These are phyloP conservation scores for Aptenodytes patagonicus DNA, from an alignment of 2,113 vertebrate species.

Conservation along the genomic window DNA sequence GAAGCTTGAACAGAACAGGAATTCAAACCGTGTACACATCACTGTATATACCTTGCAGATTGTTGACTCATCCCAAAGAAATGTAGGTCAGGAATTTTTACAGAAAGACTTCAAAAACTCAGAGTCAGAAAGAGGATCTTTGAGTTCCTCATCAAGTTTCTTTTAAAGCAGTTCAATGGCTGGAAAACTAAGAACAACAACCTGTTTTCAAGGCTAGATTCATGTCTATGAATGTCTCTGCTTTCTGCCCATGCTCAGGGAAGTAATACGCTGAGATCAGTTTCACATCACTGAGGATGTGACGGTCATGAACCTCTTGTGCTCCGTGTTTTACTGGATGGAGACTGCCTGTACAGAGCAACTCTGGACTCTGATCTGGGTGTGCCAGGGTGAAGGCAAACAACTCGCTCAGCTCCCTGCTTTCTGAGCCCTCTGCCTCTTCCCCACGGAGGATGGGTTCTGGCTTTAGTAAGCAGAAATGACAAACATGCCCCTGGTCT, in stretches of 20 bases:
- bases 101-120: not conserved
- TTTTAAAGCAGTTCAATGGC: not conserved
- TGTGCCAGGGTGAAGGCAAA: not conserved
- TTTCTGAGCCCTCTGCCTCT: not conserved
- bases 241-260: not conserved
- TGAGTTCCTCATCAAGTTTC: not conserved
- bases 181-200: not conserved
- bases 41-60: not conserved
- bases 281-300: not conserved
- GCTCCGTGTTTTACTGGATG: not conserved
- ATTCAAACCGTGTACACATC: not conserved
- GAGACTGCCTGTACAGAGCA: accelerated
- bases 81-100: not conserved
- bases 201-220: not conserved
- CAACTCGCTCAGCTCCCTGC: not conserved
- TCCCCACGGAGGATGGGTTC: not conserved
- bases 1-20: not conserved
- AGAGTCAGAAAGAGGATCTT: not conserved
- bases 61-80: not conserved
- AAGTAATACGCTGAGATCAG: not conserved
- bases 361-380: slow-evolving; percentile 53
- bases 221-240: not conserved
- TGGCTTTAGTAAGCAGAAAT: not conserved
- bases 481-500: not conserved
- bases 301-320: not conserved